phyloP scores from a whole-genome alignment of 2,113 vertebrate species.

The Prionailurus viverrinus region DNA sequence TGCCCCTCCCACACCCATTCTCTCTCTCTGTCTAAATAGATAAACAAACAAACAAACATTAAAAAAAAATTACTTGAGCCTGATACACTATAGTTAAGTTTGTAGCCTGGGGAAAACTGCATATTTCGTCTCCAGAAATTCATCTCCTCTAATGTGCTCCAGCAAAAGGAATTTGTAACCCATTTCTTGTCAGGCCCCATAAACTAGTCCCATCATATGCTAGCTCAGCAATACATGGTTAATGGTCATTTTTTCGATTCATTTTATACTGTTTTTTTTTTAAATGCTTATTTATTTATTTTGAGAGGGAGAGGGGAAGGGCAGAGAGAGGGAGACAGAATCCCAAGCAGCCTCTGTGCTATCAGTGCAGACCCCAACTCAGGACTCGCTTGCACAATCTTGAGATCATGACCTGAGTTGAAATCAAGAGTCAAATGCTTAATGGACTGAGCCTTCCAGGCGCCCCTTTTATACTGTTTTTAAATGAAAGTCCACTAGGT shows the following conservation, averaged over 20 bases:
- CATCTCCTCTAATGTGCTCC: not conserved
- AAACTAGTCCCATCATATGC: not conserved
- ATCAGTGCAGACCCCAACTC: no score
- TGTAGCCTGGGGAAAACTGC: not conserved
- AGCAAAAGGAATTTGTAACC: constrained; percentile 13
- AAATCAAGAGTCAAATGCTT: no score
- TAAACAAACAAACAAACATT: no score
- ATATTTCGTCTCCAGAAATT: not conserved
- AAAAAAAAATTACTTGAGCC: not conserved
- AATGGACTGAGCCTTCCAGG: no score
- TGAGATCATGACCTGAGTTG: no score
- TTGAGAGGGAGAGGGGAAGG: no score
- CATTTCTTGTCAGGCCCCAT: not conserved
- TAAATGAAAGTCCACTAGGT: constrained; percentile 1
- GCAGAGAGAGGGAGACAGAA: no score
- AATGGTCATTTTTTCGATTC: not conserved
- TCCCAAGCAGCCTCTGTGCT: no score
- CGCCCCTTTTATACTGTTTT: not conserved
- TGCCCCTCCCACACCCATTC: no score
- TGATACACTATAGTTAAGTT: not conserved
- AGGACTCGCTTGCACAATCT: no score
- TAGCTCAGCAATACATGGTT: not conserved
- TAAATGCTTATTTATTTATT: no score
- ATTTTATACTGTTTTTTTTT: not conserved
- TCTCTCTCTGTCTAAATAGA: no score